Percentiles rank a stretch among this genome's conserved stretches.
Evolutionary conservation across 2,113 vertebrate species (phyloP).

Genomic region (Psittacula cyanocephala): DNA sequence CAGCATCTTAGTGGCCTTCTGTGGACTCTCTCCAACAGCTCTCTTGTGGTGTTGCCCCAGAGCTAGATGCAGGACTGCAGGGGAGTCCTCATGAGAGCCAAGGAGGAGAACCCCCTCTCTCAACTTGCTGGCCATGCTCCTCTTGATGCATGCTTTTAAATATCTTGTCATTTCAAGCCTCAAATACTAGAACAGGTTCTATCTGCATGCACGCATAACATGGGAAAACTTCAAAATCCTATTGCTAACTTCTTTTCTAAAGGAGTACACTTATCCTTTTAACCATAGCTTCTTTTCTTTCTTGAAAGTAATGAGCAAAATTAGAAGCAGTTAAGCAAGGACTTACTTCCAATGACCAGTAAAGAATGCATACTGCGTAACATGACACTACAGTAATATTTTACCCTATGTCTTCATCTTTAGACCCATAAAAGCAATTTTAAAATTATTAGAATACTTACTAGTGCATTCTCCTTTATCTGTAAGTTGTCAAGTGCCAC

Average conservation of each 20-base stretch:
- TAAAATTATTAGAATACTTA: constrained; percentile 67
- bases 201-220: background rate
- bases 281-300: background rate
- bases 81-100: background rate
- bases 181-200: background rate
- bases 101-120: background rate
- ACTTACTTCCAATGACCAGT: background rate
- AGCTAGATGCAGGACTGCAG: background rate
- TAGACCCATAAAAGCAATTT: background rate
- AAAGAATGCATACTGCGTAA: background rate
- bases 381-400: background rate
- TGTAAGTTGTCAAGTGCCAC: constrained; percentile 93
- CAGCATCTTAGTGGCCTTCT: background rate
- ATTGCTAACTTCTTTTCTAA: background rate
- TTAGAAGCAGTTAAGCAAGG: background rate
- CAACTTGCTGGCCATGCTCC: background rate
- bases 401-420: background rate
- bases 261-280: background rate
- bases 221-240: background rate
- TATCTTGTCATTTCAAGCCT: background rate
- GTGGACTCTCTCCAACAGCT: background rate
- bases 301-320: background rate
- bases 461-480: constrained; percentile 95
- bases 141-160: background rate
- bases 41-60: background rate